Evolutionary conservation across 2,113 vertebrate species (phyloP), one percentile per base, ranked within the genome.

Genomic region (Cricetomys ansorgei): DNA sequence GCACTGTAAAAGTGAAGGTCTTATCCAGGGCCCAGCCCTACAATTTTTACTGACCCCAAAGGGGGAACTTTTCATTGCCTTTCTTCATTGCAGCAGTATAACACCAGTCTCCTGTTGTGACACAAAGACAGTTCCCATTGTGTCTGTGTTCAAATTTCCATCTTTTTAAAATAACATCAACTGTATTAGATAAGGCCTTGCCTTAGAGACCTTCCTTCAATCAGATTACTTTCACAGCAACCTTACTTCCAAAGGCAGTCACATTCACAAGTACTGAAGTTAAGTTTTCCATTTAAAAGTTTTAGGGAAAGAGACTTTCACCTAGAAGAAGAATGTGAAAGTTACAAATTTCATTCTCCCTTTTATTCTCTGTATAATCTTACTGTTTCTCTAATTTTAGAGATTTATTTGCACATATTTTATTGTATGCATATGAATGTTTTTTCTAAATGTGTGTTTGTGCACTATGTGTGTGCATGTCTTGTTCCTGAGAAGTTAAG

Each of bases 21-120:
- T 62, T 64, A 19, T 5, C 13, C 12, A 64, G 34, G 57, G 19
- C 17, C 40, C 1, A 9, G 10, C 6, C 37, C 50, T 40, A 21
- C 0, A 87, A 16, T n/a, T 21, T 85, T 53, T 65, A 75, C 43
- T 62, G 11, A 15, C 5, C 57, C 40, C 69, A n/a, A 43, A 5
- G 0, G 31, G 31, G 1, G 0, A 50, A 50, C 45, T 7, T 1
- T 53, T 80, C 5, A 29, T n/a, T 80, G 3, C 1, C 12, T 45
- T 80, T n/a, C 5, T 57, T 65, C 65, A 13, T 57, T 89, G 2
- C 57, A 43, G 23, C 1, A 89, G 8, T 5, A 19, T 69, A 17
- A 64, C 8, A 65, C 0, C 27, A 25, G 7, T 73, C 48, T 50
- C 69, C 76, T 67, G 5, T 2, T 34, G 75, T 27, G 25, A 59